Base-by-base conservation (phyloP, 1,140 invertebrate genomes). In the Spodoptera litura region DNA sequence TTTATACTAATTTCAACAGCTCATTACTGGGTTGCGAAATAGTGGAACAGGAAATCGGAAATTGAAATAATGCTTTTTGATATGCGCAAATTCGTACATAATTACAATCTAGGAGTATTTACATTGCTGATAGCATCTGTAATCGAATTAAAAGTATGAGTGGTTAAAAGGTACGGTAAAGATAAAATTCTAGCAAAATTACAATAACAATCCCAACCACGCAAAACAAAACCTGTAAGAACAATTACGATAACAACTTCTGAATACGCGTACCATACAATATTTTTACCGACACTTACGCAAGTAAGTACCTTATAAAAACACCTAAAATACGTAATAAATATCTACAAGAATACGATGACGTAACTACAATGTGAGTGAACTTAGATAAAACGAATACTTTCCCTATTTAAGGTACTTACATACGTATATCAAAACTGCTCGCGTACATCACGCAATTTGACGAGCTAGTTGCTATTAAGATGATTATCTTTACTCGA, bases 371-470 rank as follows among this genome's bases (percentile, higher is more conserved):
- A 49, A 10, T 49, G n/a, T 66, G n/a, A 66, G 38, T 66, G 62
- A 44, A 49, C 31, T 51, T 66, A 66, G 62, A 66, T 66, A 66
- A 66, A 49, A 51, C 20, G 12, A n/a, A 25, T 51, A 70, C 66
- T 70, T 70, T 70, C 66, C 49, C 66, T 70, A 20, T n/a, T 66
- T 49, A 66, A 38, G 31, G 31, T 62, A 62, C 59, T 38, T 15
- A 62, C 8, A 35, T 13, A 35, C 15, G 8, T 12, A 13, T 12
- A 66, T 64, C 2, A n/a, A 64, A 53, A n/a, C 49, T 13, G 49
- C 66, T 70, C 66, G 31, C 38, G 66, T 70, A 70, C 52, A 49
- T 31, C 66, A 70, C 66, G 66, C 49, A 31, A 70, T 49, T 70
- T 52, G 35, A 68, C 66, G 66, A 70, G 66, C 66, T 53, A 6